Conservation (phyloP, 2,113 vertebrate species). For the Pardalotus punctatus region DNA sequence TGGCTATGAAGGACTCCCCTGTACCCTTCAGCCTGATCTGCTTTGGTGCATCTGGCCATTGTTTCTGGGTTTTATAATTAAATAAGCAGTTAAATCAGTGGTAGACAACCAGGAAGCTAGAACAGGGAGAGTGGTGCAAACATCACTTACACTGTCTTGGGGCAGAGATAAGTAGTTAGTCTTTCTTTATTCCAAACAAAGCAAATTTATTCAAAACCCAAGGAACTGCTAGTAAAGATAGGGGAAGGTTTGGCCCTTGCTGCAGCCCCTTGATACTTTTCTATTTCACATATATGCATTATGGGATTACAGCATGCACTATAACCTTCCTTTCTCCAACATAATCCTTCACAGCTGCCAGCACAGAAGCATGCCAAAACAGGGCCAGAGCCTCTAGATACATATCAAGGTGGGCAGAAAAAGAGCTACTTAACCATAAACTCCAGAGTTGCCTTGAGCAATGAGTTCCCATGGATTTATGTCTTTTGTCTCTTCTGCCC, state of each 20-base stretch:
- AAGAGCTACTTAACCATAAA: background rate
- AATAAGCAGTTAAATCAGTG: background rate
- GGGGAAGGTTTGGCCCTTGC: background rate
- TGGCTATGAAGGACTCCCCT: background rate
- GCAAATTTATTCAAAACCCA: background rate
- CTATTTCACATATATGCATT: background rate
- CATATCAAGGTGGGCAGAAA: background rate
- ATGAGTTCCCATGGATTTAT: background rate
- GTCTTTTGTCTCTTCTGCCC: background rate
- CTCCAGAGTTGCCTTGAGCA: background rate
- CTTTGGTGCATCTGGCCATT: background rate
- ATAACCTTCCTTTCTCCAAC: background rate
- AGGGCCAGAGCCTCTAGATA: background rate
- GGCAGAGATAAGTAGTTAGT: background rate
- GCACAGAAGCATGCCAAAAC: background rate
- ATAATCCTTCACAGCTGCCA: background rate
- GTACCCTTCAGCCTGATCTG: background rate
- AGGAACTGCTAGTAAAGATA: background rate
- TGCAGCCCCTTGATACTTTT: background rate
- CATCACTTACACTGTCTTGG: background rate
- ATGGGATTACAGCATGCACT: background rate
- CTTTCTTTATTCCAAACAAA: background rate
- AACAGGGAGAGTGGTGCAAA: background rate
- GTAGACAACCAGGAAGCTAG: background rate
- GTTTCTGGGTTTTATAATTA: background rate